Conservation (phyloP, 2,888 invertebrate genomes). For the Limulus polyphemus region DNA sequence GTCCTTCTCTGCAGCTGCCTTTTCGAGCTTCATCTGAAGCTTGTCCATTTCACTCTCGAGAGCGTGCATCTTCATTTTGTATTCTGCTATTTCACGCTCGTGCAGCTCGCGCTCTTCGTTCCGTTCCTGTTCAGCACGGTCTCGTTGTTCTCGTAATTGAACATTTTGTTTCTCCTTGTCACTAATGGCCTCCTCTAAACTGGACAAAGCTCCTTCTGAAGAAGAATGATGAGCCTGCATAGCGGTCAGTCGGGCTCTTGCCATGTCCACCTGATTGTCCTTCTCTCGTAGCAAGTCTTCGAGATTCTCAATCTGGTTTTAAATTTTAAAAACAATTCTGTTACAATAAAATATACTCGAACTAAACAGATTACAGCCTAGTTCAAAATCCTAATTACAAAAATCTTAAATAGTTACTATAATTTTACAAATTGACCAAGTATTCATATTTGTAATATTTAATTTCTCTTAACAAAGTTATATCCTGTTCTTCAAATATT, state of each 20-base stretch:
- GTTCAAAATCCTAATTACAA: too few relatives aligned
- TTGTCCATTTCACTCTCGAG: conserved; percentile 60
- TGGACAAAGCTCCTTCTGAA: conserved; percentile 81
- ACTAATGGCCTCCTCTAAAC: conserved; percentile 84
- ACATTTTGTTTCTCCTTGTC: conserved; percentile 97
- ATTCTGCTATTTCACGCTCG: conserved; percentile 84
- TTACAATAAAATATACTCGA: conserved; percentile 5
- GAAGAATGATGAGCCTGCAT: conserved; percentile 88
- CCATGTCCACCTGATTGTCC: conserved; percentile 94
- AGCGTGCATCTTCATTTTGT: conserved; percentile 83
- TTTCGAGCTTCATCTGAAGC: conserved; percentile 60
- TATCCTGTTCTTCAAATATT: too few relatives aligned
- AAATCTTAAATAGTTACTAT: too few relatives aligned
- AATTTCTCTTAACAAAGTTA: too few relatives aligned
- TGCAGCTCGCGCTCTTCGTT: conserved; percentile 89
- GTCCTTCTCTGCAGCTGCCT: conserved; percentile 80
- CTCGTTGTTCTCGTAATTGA: conserved; percentile 82
- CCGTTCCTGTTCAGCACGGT: conserved; percentile 87
- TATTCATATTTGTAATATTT: too few relatives aligned
- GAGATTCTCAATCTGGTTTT: conserved; percentile 76
- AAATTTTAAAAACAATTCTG: conserved; percentile 29
- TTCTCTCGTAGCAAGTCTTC: conserved; percentile 95
- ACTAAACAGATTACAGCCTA: too few relatives aligned
- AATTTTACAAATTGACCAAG: too few relatives aligned
- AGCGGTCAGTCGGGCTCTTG: conserved; percentile 67